Conservation (phyloP, 2,113 vertebrate species). For the Gallinago media region DNA sequence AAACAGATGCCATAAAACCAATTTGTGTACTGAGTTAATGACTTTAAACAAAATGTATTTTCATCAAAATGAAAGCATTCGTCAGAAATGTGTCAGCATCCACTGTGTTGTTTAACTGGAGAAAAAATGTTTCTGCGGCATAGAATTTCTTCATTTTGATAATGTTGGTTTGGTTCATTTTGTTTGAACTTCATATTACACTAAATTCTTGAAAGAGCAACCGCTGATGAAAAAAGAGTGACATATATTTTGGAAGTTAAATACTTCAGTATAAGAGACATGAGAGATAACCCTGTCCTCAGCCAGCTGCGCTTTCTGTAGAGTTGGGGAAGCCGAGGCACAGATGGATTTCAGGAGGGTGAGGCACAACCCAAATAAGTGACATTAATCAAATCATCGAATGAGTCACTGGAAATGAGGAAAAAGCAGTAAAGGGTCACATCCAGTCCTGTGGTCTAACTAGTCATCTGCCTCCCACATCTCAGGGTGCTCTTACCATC, state of each 20-base stretch:
- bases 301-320: neutral
- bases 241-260: neutral
- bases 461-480: neutral
- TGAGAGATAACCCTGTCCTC: neutral
- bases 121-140: neutral
- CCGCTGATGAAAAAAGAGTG: neutral
- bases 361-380: neutral
- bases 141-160: conserved; percentile 7
- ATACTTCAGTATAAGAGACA: neutral
- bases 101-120: neutral
- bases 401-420: neutral
- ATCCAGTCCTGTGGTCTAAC: neutral
- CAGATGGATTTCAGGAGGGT: neutral
- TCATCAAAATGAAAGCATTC: conserved; percentile 21
- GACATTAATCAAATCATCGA: neutral
- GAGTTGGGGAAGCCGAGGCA: neutral
- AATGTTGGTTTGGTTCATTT: neutral
- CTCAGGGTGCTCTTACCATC: neutral
- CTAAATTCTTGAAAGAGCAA: neutral
- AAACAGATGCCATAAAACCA: conserved; percentile 15
- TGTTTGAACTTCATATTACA: neutral
- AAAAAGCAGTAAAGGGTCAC: neutral
- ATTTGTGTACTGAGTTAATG: neutral
- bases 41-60: neutral
- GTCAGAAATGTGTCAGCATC: neutral